Evolutionary conservation across 2,113 vertebrate genomes (phyloP), one percentile per base, ranked within the genome.

Genomic region (Madoqua kirkii): DNA sequence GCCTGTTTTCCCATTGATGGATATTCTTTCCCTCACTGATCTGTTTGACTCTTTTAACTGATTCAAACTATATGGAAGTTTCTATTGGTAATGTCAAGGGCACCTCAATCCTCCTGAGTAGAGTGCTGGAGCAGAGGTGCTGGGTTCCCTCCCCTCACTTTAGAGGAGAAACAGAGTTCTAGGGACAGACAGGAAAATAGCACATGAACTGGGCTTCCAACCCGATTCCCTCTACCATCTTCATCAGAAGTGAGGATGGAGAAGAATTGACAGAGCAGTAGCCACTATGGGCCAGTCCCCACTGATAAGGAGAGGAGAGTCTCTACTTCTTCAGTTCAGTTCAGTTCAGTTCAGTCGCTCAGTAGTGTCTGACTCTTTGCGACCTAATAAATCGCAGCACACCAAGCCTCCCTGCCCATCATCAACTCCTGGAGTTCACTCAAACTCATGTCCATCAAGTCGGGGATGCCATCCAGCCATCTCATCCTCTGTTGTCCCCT

Each of bases 1-100:
- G 92, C 95, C 81, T 93, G 76, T 62, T 97, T 97, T 90, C 76
- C 40, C 43, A 60, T 55, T 96, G 92, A 93, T 94, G 71, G 62
- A 10, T 78, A 11, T 71, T 96, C 79, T 87, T 95, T 90, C 36
- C 36, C 86, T 78, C 60, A 62, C 93, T 33, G n/a, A 57, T 95
- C 96, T 95, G 33, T 85, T 85, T 87, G 86, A 88, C 50, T 94
- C 33, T 90, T 86, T 59, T 57, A 74, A 76, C 36, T 59, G 87
- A 85, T 54, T 93, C 67, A 54, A 85, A 76, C n/a, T 15, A n/a
- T 48, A 67, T 59, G 33, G 19, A 84, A 23, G 33, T 17, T 93
- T 92, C 17, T 11, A 0, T 6, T 79, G 55, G 79, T 87, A 55
- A 67, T 17, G 12, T 48, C 11, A 62, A 91, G 33, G 55, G 14